Evolutionary conservation across 1,140 invertebrate genomes (phyloP).

Genomic region (Ptiloglossa arizonensis): DNA sequence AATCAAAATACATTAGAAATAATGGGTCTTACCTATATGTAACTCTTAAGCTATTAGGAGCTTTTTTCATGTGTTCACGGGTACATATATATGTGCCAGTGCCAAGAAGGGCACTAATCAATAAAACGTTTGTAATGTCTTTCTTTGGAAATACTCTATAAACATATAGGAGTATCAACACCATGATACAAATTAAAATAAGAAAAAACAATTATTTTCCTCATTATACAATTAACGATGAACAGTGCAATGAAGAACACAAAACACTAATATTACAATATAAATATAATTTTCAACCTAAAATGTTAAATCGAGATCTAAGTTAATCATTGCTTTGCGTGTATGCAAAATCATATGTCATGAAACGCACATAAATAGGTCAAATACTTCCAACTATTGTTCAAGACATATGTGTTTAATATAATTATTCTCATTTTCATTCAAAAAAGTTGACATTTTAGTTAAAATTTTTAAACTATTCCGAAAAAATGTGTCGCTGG

Average conservation of each 20-base stretch:
- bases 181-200: conserved; percentile 26
- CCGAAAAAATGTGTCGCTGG: background rate
- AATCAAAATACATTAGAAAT: background rate
- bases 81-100: conserved; percentile 85
- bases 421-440: too few species aligned
- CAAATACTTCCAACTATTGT: too few species aligned
- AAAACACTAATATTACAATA: too few species aligned
- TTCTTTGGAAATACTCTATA: conserved; percentile 82
- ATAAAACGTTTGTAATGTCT: conserved; percentile 84
- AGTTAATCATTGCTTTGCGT: background rate
- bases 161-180: conserved; percentile 7
- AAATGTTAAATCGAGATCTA: background rate
- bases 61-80: conserved; percentile 83
- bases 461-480: conserved; percentile 2
- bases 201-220: background rate
- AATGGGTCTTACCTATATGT: conserved; percentile 83
- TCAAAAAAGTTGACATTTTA: background rate
- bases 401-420: background rate
- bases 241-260: too few species aligned
- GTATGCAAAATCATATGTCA: background rate
- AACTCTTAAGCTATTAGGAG: conserved; percentile 77
- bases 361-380: background rate
- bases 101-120: conserved; percentile 83
- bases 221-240: background rate
- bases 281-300: background rate